phyloP scores from a whole-genome alignment of 2,888 invertebrate species.

The Myathropa florea region DNA sequence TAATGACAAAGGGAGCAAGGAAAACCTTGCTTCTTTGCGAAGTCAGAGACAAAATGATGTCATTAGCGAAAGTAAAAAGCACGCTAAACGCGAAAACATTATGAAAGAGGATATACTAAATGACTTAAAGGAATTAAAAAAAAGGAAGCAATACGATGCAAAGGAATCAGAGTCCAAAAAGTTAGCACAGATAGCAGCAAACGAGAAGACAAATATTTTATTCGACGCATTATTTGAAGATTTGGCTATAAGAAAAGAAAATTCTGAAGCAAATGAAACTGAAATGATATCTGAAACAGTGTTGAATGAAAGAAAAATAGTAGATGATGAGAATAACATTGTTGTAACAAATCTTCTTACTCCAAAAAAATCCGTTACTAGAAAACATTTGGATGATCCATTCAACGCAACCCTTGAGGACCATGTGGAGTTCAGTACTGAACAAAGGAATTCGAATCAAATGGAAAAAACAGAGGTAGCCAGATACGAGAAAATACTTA shows the following conservation, averaged over 20 bases:
- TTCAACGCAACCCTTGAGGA: constrained; percentile 33
- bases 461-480: background rate
- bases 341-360: background rate
- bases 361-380: background rate
- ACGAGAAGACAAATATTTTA: constrained; percentile 38
- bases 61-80: background rate
- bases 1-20: background rate
- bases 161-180: background rate
- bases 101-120: constrained; percentile 43
- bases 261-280: background rate
- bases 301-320: background rate
- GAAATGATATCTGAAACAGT: background rate
- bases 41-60: background rate
- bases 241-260: background rate
- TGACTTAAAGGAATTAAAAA: constrained; percentile 38
- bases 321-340: constrained; percentile 23
- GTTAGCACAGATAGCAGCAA: background rate
- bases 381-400: constrained; percentile 12
- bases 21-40: background rate
- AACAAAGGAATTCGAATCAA: background rate
- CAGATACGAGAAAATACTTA: background rate
- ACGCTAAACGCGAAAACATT: background rate
- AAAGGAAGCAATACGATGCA: background rate
- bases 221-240: constrained; percentile 56
- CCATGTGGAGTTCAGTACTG: background rate